Base-by-base conservation (phyloP, 2,113 vertebrate species). In the Pelusios castaneus region DNA sequence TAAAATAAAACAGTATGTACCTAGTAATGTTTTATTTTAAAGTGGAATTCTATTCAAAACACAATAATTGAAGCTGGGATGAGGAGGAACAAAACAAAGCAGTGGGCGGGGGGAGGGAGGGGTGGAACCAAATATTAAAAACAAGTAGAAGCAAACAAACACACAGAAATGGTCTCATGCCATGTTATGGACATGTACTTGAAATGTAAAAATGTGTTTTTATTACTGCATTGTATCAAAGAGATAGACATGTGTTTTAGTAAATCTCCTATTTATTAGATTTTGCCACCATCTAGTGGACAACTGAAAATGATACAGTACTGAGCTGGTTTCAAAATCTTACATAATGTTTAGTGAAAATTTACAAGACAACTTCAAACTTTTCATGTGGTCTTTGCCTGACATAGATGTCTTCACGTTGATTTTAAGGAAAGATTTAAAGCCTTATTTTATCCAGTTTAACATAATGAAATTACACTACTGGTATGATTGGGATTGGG, bases 281-380 rank as follows among this genome's bases (percentile, higher is more conserved):
- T 93, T 96, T 73, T 96, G 80, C 87, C 96, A 96, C 97, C 98
- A 98, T 97, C 98, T 98, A 95, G 92, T 96, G 97, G 96, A 47
- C 51, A 49, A 5, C 17, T 58, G 19, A 14, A 89, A 86, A 25
- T 47, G 34, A 43, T 25, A 79, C 56, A n/a, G 5, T 54, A 6
- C 43, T 60, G 55, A 86, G 21, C 31, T 84, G 54, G 16, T 31
- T 82, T 83, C 31, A 3, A 0, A 4, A 10, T 84, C 47, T 85
- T 13, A 31, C 0, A 0, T 31, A 24, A 34, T 27, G 19, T 10
- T 41, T 43, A 75, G 10, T 75, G 41, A 75, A 75, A 75, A 41
- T 3, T 41, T 75, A n/a, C n/a, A 75, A 75, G 70, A 13, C 22
- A 51, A 14, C 51, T 84, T 10, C 29, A 51, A n/a, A 10, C 56